Percentiles rank a stretch among this genome's conserved stretches.
Conservation (phyloP, 2,888 invertebrate genomes). For the Erannis defoliaria region DNA sequence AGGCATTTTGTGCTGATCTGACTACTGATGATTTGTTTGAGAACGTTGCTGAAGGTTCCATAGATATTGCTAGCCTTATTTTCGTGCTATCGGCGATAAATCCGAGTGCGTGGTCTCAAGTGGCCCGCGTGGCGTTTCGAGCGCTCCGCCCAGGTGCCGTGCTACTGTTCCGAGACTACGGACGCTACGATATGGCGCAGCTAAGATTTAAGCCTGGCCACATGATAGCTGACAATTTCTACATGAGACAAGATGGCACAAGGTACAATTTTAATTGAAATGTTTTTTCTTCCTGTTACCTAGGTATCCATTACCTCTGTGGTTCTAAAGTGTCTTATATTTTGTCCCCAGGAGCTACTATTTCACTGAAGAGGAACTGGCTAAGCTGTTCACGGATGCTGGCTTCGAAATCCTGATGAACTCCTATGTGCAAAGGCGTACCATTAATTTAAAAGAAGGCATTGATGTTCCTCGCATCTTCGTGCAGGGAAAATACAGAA, state of each 20-base stretch:
- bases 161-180: conserved; percentile 97
- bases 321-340: not conserved
- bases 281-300: too few relatives aligned
- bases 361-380: conserved; percentile 91
- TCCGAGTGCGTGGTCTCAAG: conserved; percentile 91
- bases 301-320: not conserved
- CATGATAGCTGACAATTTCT: conserved; percentile 96
- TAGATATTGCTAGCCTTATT: conserved; percentile 95
- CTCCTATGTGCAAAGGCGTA: conserved; percentile 94
- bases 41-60: conserved; percentile 75
- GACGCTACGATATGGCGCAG: conserved; percentile 98
- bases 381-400: conserved; percentile 87
- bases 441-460: conserved; percentile 96
- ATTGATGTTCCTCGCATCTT: conserved; percentile 97
- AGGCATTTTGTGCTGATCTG: conserved; percentile 94
- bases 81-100: conserved; percentile 98
- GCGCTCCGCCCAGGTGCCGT: conserved; percentile 92
- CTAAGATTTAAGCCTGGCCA: conserved; percentile 96
- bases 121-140: conserved; percentile 88
- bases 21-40: conserved; percentile 89
- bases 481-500: conserved; percentile 95
- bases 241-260: conserved; percentile 98
- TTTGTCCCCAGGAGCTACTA: conserved; percentile 90
- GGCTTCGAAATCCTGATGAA: conserved; percentile 91
- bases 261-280: conserved; percentile 79